Evolutionary conservation across 1,140 invertebrate genomes (phyloP), one percentile per base, ranked within the genome.

Genomic region (Orchestia grillus): DNA sequence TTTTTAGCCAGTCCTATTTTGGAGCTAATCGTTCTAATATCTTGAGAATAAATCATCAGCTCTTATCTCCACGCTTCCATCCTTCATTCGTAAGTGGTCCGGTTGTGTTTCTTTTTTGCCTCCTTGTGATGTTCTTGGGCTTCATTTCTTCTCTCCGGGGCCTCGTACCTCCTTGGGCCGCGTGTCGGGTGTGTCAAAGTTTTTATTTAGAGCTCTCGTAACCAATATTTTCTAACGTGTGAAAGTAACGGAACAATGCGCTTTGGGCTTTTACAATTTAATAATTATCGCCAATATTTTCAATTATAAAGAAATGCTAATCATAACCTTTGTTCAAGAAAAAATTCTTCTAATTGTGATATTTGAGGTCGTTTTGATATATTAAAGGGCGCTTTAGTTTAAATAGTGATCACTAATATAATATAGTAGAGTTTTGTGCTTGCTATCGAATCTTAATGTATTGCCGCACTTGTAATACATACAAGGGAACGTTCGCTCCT

Each of bases 41-140:
- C 62, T 77, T 77, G 62, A 77, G 62, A 77, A 77, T 77, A 77
- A 77, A 77, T 77, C 62, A 77, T 77, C 62, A 3, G 62, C 28
- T 77, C 62, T 77, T 77, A 77, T 77, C 62, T 77, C 62, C 62
- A 77, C 62, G 36, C 62, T 77, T 77, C 62, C 62, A 77, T 77
- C 62, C 62, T 77, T 77, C 62, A 77, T 77, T 77, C 62, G 62
- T 77, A 77, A 77, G 62, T 77, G 62, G 62, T 77, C 62, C 62
- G 62, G 62, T 77, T 77, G 62, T 15, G 62, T 28, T 36, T 36
- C 62, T 77, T 77, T 77, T 77, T 77, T 77, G 62, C 62, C 62
- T 77, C 11, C 62, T 77, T 36, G 15, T 77, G 62, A 77, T 77
- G 62, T 77, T 77, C 62, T 77, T 77, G 1, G 36, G 62, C 28